Percentiles rank a stretch among this genome's conserved stretches.
phyloP scores from a whole-genome alignment of 1,140 invertebrate genomes.

The Drosophila sucinea region DNA sequence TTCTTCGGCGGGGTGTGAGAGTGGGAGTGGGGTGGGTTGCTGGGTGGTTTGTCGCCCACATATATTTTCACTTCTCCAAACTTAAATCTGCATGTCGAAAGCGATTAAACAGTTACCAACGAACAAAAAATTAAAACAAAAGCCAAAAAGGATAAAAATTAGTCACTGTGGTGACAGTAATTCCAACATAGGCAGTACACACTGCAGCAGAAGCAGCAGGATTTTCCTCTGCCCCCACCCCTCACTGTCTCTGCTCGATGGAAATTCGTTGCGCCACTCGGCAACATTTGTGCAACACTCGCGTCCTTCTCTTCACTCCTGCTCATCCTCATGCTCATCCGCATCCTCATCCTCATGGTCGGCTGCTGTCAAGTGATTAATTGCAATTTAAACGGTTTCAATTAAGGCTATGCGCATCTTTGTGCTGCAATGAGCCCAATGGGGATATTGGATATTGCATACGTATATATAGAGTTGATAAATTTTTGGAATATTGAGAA shows the following conservation, averaged over 20 bases:
- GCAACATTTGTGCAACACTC: slow-evolving; percentile 79
- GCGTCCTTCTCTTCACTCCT: slow-evolving; percentile 23
- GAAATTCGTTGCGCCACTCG: slow-evolving; percentile 75
- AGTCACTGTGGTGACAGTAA: slow-evolving; percentile 79
- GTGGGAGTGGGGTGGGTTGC: not conserved
- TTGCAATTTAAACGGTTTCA: slow-evolving; percentile 82
- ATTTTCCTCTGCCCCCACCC: not conserved
- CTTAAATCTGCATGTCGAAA: slow-evolving; percentile 82
- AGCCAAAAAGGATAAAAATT: slow-evolving; percentile 76
- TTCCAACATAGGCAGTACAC: slow-evolving; percentile 38
- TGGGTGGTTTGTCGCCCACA: slow-evolving; percentile 15
- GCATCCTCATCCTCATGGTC: slow-evolving; percentile 19
- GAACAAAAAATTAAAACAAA: slow-evolving; percentile 22
- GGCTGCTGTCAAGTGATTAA: slow-evolving; percentile 69
- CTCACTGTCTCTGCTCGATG: slow-evolving; percentile 13
- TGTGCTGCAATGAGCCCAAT: slow-evolving; percentile 52
- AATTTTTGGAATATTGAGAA: slow-evolving; percentile 47
- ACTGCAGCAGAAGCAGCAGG: not conserved
- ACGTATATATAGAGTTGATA: not conserved
- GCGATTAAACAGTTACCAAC: slow-evolving; percentile 76
- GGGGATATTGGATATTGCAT: slow-evolving; percentile 28
- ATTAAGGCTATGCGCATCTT: slow-evolving; percentile 80
- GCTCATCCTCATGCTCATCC: slow-evolving; percentile 24
- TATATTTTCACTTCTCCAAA: slow-evolving; percentile 42
- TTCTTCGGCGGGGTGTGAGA: slow-evolving; percentile 1